A percentile compares a stretch with the other conserved stretches of the same genome.
phyloP scores from a whole-genome alignment of 2,113 vertebrate genomes.

The Pangasianodon hypophthalmus region DNA sequence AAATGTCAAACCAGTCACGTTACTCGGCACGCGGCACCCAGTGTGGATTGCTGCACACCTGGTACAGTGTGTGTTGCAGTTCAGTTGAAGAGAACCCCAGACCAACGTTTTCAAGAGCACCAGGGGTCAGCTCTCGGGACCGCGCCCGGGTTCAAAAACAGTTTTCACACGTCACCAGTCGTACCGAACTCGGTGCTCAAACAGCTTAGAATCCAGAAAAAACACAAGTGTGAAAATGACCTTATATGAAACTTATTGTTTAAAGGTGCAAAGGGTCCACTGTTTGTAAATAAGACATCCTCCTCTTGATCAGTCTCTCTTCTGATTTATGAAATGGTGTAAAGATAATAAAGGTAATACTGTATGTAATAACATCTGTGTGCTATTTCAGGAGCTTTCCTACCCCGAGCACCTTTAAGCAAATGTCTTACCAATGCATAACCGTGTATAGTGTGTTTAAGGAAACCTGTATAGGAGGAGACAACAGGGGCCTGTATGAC shows the following conservation, averaged over 20 bases:
- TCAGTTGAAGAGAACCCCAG: background rate
- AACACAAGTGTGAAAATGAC: background rate
- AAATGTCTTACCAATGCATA: background rate
- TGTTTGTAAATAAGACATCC: background rate
- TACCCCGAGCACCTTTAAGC: background rate
- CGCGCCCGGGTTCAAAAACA: background rate
- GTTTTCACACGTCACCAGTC: background rate
- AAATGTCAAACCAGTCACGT: background rate
- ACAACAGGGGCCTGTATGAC: background rate
- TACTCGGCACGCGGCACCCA: background rate
- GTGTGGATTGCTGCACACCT: background rate
- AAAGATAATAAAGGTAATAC: background rate
- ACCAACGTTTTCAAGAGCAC: background rate
- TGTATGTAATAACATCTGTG: too few relatives aligned
- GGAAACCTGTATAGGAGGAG: background rate
- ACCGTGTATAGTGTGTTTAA: background rate
- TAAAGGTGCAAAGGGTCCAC: slow-evolving; percentile 3
- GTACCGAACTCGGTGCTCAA: background rate
- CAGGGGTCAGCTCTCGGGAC: background rate
- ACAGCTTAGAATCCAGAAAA: background rate
- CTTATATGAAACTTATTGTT: background rate
- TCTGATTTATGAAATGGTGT: background rate
- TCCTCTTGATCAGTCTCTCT: background rate
- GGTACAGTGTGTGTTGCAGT: background rate
- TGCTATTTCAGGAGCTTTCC: background rate